Percentiles rank a stretch among this genome's conserved stretches.
These are phyloP conservation scores for Brachystomella parvula DNA, from an alignment of 1,140 invertebrate genomes.

Conservation along the genomic window DNA sequence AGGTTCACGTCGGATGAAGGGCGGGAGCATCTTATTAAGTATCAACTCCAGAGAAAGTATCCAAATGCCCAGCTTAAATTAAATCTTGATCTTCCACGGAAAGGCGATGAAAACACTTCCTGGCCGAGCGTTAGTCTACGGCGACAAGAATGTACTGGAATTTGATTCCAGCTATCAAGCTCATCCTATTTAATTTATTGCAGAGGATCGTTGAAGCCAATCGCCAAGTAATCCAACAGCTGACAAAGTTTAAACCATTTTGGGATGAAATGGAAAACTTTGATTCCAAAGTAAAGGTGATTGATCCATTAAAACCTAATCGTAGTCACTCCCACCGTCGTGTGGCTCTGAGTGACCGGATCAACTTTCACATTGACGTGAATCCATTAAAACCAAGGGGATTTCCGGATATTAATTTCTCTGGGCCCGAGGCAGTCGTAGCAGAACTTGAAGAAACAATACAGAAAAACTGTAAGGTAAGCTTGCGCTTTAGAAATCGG, in stretches of 20 bases:
- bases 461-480: slow-evolving; percentile 7
- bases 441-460: background rate
- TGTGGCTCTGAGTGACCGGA: slow-evolving; percentile 17
- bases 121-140: slow-evolving; percentile 21
- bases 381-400: slow-evolving; percentile 17
- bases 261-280: slow-evolving; percentile 29
- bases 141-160: background rate
- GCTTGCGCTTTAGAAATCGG: background rate
- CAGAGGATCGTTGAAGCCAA: slow-evolving; percentile 17
- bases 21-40: slow-evolving; percentile 23
- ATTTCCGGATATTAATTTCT: slow-evolving; percentile 20
- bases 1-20: slow-evolving; percentile 9
- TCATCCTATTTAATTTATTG: background rate
- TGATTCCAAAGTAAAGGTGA: slow-evolving; percentile 16
- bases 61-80: slow-evolving; percentile 13
- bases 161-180: background rate
- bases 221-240: slow-evolving; percentile 2
- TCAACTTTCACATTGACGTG: slow-evolving; percentile 20
- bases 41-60: slow-evolving; percentile 14
- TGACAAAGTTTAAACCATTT: slow-evolving; percentile 15
- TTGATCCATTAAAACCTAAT: slow-evolving; percentile 23
- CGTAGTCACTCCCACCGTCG: slow-evolving; percentile 18
- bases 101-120: background rate
- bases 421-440: slow-evolving; percentile 15
- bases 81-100: slow-evolving; percentile 14